Base-by-base conservation (phyloP, 2,797 vertebrate genomes). In the Pitangus sulphuratus region DNA sequence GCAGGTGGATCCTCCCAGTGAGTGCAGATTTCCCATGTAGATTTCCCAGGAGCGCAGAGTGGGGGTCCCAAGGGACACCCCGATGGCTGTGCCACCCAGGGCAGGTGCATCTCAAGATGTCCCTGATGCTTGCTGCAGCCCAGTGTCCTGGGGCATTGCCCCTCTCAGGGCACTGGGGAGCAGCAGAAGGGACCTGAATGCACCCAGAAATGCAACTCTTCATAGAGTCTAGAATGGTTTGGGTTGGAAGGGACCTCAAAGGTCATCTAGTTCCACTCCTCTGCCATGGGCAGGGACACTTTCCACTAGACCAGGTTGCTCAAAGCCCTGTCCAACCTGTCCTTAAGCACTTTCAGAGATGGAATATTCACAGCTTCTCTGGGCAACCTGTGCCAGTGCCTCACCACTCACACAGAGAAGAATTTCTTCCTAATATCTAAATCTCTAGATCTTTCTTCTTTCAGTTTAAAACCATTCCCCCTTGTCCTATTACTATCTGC, bases 81-180 rank as follows among this genome's bases (percentile, higher is more conserved):
- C 0, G 1, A 4, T 40, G 75, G 40, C 71, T 3, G 4, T 64
- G 80, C 15, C 60, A 45, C 58, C 53, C 0, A 1, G 11, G 33
- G 5, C 54, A 57, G 56, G 56, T 1, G 1, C 12, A 2, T 45
- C 53, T 60, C 19, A 1, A 7, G 68, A 12, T 17, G n/a, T 54
- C 48, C 18, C 26, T 58, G 44, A 2, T 2, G 2, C 18, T 82
- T 0, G 0, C 54, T 19, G 70, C 40, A 48, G 14, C 19, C 0
- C 3, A 1, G 20, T 22, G 50, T n/a, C 22, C 12, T 35, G 22
- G 37, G 16, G 6, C 44, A 19, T 50, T 40, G 21, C 19, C 51
- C 25, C 25, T 79, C 8, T 0, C 82, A 33, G 26, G 48, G 33
- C n/a, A 6, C 4, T 1, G 7, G 35, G 19, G 33, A 79, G 5